A percentile compares a stretch with the other conserved stretches of the same genome.
phyloP scores from a whole-genome alignment of 2,797 vertebrate genomes.

The Pempheris klunzingeri region DNA sequence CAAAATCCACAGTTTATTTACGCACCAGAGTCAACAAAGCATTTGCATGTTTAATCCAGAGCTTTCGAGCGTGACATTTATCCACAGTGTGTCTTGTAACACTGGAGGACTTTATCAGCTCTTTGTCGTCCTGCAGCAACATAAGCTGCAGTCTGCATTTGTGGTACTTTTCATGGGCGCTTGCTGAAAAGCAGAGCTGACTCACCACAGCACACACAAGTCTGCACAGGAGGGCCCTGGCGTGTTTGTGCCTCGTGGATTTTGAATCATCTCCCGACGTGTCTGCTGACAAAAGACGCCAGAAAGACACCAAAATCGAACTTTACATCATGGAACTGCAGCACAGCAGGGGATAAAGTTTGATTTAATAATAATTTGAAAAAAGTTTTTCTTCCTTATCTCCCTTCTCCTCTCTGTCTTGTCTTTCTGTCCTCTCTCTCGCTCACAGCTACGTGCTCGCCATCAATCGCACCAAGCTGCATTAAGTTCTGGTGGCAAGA shows the following conservation, averaged over 20 bases:
- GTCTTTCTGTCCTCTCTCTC: slow-evolving; percentile 18
- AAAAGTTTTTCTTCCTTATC: background rate
- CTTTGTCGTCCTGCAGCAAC: slow-evolving; percentile 52
- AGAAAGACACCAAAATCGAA: slow-evolving; percentile 34
- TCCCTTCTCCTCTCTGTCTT: background rate
- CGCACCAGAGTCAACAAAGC: slow-evolving; percentile 12
- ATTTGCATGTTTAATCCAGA: slow-evolving; percentile 5
- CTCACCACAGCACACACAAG: slow-evolving; percentile 74
- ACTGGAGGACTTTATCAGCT: slow-evolving; percentile 26
- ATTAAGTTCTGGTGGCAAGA: slow-evolving; percentile 35
- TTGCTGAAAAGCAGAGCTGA: slow-evolving; percentile 67
- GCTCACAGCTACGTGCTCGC: slow-evolving; percentile 16
- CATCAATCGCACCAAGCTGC: slow-evolving; percentile 46
- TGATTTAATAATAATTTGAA: too few relatives aligned
- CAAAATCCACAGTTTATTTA: background rate
- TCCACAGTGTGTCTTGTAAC: slow-evolving; percentile 12
- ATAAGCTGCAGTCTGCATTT: slow-evolving; percentile 47
- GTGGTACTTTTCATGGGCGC: slow-evolving; percentile 42
- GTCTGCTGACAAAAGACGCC: slow-evolving; percentile 41
- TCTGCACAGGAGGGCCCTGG: slow-evolving; percentile 44
- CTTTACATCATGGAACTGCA: background rate
- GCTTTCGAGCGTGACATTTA: slow-evolving; percentile 17
- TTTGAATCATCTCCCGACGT: slow-evolving; percentile 49
- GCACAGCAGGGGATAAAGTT: slow-evolving; percentile 2
- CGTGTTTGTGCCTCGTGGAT: slow-evolving; percentile 50